Percentiles rank a stretch among this genome's conserved stretches.
These are phyloP conservation scores for Esox niger DNA, from an alignment of 2,113 vertebrate genomes.

Conservation along the genomic window DNA sequence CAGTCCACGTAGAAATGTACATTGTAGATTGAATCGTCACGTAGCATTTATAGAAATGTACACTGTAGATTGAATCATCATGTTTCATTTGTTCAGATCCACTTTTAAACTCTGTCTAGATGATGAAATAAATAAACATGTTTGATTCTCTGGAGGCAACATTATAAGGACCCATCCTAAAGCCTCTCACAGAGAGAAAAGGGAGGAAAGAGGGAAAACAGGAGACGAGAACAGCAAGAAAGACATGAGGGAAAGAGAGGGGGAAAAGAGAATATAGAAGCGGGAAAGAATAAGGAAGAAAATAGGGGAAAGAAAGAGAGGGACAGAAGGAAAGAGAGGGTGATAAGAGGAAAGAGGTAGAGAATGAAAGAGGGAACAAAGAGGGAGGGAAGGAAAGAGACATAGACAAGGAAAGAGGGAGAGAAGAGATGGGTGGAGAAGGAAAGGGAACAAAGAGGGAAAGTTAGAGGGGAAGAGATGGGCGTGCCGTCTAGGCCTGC, in stretches of 20 bases:
- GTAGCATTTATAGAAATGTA: conserved; percentile 5
- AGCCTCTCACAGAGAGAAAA: conserved; percentile 5
- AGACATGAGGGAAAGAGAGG: neutral
- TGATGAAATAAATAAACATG: conserved; percentile 63
- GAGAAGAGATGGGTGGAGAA: neutral
- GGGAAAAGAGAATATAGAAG: neutral
- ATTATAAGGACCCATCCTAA: conserved; percentile 17
- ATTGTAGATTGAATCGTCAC: conserved; percentile 30
- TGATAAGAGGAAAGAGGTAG: neutral
- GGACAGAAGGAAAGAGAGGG: neutral
- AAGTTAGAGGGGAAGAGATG: neutral
- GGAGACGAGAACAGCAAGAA: conserved; percentile 3
- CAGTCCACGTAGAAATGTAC: conserved; percentile 22
- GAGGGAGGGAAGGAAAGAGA: neutral
- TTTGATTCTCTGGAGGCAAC: neutral
- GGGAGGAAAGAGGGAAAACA: neutral
- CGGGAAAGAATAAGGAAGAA: neutral
- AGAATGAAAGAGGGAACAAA: neutral
- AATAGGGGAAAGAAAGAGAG: neutral
- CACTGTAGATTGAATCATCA: conserved; percentile 30
- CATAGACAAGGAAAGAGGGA: neutral
- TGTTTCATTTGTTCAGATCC: conserved; percentile 35
- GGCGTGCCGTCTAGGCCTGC: conserved; percentile 63
- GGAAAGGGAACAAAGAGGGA: neutral
- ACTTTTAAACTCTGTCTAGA: conserved; percentile 45